Conservation (phyloP, 2,113 vertebrate genomes). For the Eubucco bourcierii region DNA sequence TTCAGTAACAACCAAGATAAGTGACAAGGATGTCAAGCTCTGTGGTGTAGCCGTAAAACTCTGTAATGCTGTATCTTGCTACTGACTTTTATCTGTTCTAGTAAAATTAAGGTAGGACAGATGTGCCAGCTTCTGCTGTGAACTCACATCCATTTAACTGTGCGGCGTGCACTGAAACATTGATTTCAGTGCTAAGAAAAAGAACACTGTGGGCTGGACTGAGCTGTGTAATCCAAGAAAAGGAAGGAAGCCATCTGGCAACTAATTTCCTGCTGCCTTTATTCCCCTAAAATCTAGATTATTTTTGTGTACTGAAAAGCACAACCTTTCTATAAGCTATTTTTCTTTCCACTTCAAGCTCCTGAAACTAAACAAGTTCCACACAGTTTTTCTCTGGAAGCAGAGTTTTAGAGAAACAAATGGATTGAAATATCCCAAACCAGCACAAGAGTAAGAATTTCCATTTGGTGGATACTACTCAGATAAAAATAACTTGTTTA, state of each 20-base stretch:
- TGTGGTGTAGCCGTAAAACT: neutral
- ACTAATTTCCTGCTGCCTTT: slow-evolving; percentile 13
- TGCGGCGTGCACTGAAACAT: neutral
- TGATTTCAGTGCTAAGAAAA: neutral
- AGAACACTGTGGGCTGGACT: neutral
- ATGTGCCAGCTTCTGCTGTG: neutral
- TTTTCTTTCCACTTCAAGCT: neutral
- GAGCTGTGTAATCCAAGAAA: neutral
- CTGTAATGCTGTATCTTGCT: neutral
- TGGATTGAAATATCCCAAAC: neutral
- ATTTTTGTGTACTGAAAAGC: slow-evolving; percentile 14
- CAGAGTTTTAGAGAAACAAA: neutral
- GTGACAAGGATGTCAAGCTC: neutral
- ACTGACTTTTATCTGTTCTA: neutral
- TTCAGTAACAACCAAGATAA: neutral
- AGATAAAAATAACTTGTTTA: slow-evolving; percentile 9
- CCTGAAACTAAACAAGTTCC: neutral
- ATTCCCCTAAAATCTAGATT: slow-evolving; percentile 8
- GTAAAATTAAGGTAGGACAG: neutral
- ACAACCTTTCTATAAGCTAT: neutral
- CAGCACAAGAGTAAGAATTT: slow-evolving; percentile 13
- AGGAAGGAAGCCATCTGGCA: slow-evolving; percentile 26
- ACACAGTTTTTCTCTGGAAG: neutral
- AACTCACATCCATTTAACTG: neutral
- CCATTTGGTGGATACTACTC: neutral